These are phyloP conservation scores for Crambe crambe DNA, from an alignment of 37 sponge, comb jelly and placozoan species.

Conservation along the genomic window DNA sequence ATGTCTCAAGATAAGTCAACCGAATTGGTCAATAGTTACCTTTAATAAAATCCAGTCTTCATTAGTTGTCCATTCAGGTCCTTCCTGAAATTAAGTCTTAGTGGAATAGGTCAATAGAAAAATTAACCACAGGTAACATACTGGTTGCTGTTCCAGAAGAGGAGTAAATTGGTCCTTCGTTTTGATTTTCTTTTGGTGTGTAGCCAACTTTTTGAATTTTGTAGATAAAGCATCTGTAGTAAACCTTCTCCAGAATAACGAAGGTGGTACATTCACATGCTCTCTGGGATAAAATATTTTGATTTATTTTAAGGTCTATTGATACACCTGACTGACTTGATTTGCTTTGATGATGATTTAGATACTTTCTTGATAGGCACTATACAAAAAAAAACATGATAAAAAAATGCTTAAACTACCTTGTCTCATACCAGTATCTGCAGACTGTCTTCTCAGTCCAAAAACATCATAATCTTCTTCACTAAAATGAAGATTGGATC, in stretches of 20 bases:
- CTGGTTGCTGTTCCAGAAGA: constrained; percentile 58
- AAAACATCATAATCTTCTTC: constrained; percentile 81
- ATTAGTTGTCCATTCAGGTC: constrained; percentile 63
- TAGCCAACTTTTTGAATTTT: constrained; percentile 57
- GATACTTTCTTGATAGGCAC: constrained; percentile 1
- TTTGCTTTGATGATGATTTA: constrained; percentile 1
- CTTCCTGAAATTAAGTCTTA: constrained; percentile 54
- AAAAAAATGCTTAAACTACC: neutral
- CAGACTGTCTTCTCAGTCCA: constrained; percentile 42
- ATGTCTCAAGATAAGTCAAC: no score
- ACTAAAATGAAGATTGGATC: neutral
- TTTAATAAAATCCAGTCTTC: constrained; percentile 87
- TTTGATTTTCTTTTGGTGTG: constrained; percentile 76
- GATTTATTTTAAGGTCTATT: neutral
- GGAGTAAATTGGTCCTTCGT: constrained; percentile 78
- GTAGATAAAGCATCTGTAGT: constrained; percentile 57
- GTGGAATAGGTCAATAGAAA: no score
- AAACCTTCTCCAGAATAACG: constrained; percentile 73
- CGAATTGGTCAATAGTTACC: no score
- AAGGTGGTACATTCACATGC: constrained; percentile 52
- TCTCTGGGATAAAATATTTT: constrained; percentile 22
- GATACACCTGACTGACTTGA: neutral
- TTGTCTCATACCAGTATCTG: constrained; percentile 11
- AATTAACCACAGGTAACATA: constrained; percentile 5
- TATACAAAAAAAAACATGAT: neutral